These are phyloP conservation scores for Limnothrissa miodon DNA, from an alignment of 2,113 vertebrate genomes.

Conservation along the genomic window DNA sequence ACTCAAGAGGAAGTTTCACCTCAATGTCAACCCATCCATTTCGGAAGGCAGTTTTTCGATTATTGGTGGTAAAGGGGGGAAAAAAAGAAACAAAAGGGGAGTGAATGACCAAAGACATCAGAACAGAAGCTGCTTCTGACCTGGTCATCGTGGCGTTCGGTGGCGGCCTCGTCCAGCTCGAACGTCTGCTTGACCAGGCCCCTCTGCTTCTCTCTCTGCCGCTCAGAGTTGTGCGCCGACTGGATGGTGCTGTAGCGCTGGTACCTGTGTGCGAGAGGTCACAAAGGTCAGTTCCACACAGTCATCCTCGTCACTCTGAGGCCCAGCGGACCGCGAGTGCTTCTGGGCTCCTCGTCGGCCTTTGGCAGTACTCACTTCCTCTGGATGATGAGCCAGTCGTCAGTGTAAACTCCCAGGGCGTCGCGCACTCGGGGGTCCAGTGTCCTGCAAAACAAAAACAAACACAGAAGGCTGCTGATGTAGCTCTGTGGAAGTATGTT, in stretches of 20 bases:
- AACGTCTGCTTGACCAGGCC: slow-evolving; percentile 81
- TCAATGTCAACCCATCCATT: too few relatives aligned
- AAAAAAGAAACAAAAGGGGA: too few relatives aligned
- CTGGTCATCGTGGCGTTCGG: slow-evolving; percentile 80
- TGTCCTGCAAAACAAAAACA: slow-evolving; percentile 67
- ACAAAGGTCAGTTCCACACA: not conserved
- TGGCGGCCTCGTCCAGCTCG: slow-evolving; percentile 75
- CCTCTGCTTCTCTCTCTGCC: slow-evolving; percentile 80
- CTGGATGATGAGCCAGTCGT: slow-evolving; percentile 86
- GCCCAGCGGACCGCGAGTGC: not conserved
- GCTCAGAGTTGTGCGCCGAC: slow-evolving; percentile 75
- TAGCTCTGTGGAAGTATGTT: not conserved
- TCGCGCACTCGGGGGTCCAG: slow-evolving; percentile 83
- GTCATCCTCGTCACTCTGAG: not conserved
- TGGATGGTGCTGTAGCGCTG: slow-evolving; percentile 75
- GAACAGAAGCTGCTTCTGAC: slow-evolving; percentile 46
- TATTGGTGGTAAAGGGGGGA: too few relatives aligned
- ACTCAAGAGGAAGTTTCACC: too few relatives aligned
- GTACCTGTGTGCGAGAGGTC: slow-evolving; percentile 65
- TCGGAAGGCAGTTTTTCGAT: not conserved
- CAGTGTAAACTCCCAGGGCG: slow-evolving; percentile 82
- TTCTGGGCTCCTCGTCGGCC: not conserved
- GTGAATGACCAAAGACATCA: not conserved
- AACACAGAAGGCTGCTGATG: not conserved
- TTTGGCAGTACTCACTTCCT: slow-evolving; percentile 75